These are phyloP conservation scores for Nannoperca australis DNA, from an alignment of 2,797 vertebrate species.

Conservation along the genomic window DNA sequence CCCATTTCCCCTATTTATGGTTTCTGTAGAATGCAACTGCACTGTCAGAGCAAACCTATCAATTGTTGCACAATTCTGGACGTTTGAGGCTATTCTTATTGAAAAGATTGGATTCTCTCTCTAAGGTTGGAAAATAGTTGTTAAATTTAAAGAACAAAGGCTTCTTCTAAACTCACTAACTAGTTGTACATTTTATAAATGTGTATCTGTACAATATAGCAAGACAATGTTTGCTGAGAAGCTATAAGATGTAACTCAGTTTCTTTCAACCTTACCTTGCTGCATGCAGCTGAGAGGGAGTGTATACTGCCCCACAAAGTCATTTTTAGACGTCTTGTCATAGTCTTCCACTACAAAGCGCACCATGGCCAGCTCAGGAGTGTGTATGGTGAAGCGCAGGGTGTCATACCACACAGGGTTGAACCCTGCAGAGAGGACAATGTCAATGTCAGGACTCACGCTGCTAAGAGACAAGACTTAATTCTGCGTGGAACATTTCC, in stretches of 20 bases:
- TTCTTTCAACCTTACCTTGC: conserved; percentile 82
- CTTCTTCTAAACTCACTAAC: not conserved
- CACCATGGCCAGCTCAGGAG: conserved; percentile 91
- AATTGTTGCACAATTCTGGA: no score
- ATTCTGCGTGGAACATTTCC: not conserved
- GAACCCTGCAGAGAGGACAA: conserved; percentile 84
- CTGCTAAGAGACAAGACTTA: not conserved
- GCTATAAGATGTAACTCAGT: not conserved
- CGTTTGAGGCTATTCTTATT: no score
- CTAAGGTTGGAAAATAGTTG: not conserved
- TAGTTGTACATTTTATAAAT: not conserved
- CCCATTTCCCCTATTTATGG: no score
- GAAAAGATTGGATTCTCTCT: no score
- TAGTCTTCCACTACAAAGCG: conserved; percentile 94
- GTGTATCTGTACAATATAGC: not conserved
- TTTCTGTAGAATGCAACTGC: no score
- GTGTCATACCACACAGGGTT: conserved; percentile 94
- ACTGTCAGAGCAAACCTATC: no score
- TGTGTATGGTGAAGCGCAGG: conserved; percentile 88
- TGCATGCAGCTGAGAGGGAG: conserved; percentile 89
- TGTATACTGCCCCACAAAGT: conserved; percentile 92
- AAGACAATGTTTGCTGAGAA: not conserved
- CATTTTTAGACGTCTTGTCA: conserved; percentile 89
- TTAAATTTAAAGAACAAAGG: no score
- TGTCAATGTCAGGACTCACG: not conserved